phyloP scores from a whole-genome alignment of 2,113 vertebrate genomes.

The Gambusia affinis region DNA sequence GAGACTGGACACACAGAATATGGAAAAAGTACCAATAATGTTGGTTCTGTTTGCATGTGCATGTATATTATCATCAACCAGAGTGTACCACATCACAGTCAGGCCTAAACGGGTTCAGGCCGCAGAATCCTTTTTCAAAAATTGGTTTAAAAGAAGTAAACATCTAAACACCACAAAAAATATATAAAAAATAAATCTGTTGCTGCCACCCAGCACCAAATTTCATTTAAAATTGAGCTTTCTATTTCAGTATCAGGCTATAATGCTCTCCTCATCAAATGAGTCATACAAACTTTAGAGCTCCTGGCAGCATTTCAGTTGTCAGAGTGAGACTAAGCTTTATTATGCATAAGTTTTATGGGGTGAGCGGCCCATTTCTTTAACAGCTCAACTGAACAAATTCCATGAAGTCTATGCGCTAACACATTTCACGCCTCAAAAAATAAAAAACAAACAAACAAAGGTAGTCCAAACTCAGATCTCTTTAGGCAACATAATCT shows the following conservation, averaged over 20 bases:
- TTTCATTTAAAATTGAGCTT: constrained; percentile 12
- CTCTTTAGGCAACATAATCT: constrained; percentile 24
- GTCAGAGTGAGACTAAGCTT: constrained; percentile 32
- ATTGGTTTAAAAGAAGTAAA: constrained; percentile 54
- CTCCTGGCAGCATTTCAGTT: constrained; percentile 29
- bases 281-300: constrained; percentile 22
- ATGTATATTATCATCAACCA: constrained; percentile 7
- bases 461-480: constrained; percentile 32
- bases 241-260: constrained; percentile 15
- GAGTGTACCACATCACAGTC: constrained; percentile 48
- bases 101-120: constrained; percentile 49
- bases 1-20: constrained; percentile 7
- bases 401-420: constrained; percentile 31
- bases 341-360: constrained; percentile 33
- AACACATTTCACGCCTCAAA: background rate
- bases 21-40: background rate
- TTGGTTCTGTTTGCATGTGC: background rate
- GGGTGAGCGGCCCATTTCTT: constrained; percentile 40
- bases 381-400: constrained; percentile 45
- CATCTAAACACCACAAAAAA: constrained; percentile 36
- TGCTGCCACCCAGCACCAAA: background rate
- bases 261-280: constrained; percentile 45
- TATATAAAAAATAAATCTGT: background rate
- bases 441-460: no score
- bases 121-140: constrained; percentile 26